Evolutionary conservation across 2,888 invertebrate species (phyloP).

Genomic region (Carcina quercana): DNA sequence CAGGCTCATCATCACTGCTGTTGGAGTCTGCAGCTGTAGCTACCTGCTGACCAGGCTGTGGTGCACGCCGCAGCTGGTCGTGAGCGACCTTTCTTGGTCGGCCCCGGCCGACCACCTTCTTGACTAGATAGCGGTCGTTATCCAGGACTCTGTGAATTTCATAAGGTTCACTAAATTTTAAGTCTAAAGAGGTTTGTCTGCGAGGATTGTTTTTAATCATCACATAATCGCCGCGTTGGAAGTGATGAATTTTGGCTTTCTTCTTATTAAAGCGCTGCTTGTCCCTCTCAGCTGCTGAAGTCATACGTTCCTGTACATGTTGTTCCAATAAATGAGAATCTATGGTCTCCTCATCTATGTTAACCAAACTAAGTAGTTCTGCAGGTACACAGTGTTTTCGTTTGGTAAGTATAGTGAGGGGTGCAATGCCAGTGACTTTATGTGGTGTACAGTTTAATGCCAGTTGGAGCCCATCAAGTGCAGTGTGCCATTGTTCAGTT

Average conservation of each 20-base stretch:
- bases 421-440: background rate
- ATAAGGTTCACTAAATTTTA: slow-evolving; percentile 10
- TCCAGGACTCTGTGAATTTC: slow-evolving; percentile 11
- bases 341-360: background rate
- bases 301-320: background rate
- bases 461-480: background rate
- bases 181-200: slow-evolving; percentile 1
- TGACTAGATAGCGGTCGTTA: slow-evolving; percentile 9
- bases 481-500: slow-evolving; percentile 11
- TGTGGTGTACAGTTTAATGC: background rate
- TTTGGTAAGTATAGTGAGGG: background rate
- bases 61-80: slow-evolving; percentile 4
- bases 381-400: background rate
- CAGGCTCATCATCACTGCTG: too few relatives aligned
- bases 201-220: background rate
- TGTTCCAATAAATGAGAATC: background rate
- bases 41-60: slow-evolving; percentile 2
- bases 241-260: background rate
- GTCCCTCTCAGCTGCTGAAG: background rate
- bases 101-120: slow-evolving; percentile 8
- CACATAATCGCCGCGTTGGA: background rate
- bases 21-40: too few relatives aligned
- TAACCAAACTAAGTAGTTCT: background rate
- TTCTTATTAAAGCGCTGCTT: background rate
- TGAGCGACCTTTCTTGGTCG: slow-evolving; percentile 5